Base-by-base conservation (phyloP, 2,797 vertebrate genomes). In the Amblyopsis hoosieri region DNA sequence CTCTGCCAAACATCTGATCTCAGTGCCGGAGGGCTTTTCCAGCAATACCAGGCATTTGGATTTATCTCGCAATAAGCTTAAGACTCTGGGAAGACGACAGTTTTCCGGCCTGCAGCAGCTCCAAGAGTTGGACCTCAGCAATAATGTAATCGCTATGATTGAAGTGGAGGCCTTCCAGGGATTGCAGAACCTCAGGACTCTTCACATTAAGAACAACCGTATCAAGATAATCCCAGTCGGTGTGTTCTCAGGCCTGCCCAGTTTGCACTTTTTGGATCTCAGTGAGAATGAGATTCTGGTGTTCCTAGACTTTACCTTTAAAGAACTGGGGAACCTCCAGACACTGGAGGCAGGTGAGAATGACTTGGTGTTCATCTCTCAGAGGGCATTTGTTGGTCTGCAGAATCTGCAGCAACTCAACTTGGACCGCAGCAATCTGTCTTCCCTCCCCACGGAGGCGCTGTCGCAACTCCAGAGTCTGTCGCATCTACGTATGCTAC, bases 271-370 rank as follows among this genome's bases (percentile, higher is more conserved):
- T 55, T 83, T 97, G 33, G 95, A 97, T 67, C 74, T 97, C 57
- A 94, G 96, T 59, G 89, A 93, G 72, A 97, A 97, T 73, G 93
- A 96, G 83, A 95, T 97, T 17, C 92, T 96, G 51, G 92, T 97
- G 15, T 94, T 97, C 69, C 84, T 97, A 57, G 96, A 97, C 58
- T 92, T 93, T 53, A 94, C 94, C 8, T 97, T 97, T 76, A 85
- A 83, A 55, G 94, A 95, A 50, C 83, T 95, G 72, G 54, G 70
- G 57, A 93, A 82, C 62, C 89, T 97, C n/a, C 90, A 89, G 69
- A 89, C 84, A 12, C 79, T 97, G 60, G 94, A 96, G 50, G 91
- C 93, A 0, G 92, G 93, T 0, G 94, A 95, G 71, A 96, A 96
- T 15, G 94, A 95, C 74, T 66, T 97, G 80, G 93, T 96, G 54